These are phyloP conservation scores for Copidosoma aretas DNA, from an alignment of 2,888 invertebrate genomes.

Conservation along the genomic window DNA sequence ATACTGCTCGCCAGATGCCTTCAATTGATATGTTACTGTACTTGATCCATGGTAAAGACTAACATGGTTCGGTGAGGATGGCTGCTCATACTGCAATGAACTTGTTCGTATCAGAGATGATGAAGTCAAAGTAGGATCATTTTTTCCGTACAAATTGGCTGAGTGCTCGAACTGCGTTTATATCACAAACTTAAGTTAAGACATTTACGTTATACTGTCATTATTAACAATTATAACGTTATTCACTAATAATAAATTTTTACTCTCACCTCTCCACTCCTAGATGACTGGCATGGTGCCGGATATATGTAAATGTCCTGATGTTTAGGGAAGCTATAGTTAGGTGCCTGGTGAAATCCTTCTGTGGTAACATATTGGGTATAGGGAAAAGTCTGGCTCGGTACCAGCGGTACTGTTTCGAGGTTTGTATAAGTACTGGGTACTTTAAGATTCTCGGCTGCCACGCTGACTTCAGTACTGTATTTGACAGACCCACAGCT, in stretches of 20 bases:
- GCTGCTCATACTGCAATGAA: constrained; percentile 67
- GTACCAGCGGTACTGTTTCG: constrained; percentile 69
- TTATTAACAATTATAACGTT: no score
- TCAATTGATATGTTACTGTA: constrained; percentile 67
- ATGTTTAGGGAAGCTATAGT: constrained; percentile 55
- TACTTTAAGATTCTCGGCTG: constrained; percentile 54
- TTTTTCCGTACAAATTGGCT: constrained; percentile 68
- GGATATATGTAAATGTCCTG: constrained; percentile 55
- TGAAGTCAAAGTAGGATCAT: constrained; percentile 73
- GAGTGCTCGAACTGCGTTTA: constrained; percentile 59
- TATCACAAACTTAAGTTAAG: neutral
- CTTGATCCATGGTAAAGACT: constrained; percentile 65
- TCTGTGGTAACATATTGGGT: constrained; percentile 55
- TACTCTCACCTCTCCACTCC: constrained; percentile 52
- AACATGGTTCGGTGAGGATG: constrained; percentile 69
- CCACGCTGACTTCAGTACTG: constrained; percentile 55
- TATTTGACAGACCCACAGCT: constrained; percentile 56
- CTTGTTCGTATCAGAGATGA: constrained; percentile 67
- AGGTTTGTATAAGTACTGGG: constrained; percentile 69
- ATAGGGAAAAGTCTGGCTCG: constrained; percentile 59
- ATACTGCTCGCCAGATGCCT: constrained; percentile 54
- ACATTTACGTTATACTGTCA: no score
- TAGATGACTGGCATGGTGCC: constrained; percentile 48
- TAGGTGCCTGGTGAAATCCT: constrained; percentile 51
- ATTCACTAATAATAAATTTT: no score